Base-by-base conservation (phyloP, 2,888 invertebrate genomes). In the Leuctra nigra region DNA sequence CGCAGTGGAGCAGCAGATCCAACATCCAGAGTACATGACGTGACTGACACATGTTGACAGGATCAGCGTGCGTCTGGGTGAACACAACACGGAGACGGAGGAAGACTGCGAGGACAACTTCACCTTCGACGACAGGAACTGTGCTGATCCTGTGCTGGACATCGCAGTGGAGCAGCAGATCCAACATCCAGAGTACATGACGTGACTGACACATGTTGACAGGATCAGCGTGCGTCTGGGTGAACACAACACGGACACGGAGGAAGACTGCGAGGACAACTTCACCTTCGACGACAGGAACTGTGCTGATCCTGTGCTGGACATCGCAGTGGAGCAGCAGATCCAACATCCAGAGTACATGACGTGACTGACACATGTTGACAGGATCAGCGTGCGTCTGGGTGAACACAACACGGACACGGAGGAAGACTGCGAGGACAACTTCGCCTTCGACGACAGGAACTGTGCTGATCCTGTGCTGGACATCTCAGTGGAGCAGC, bases 271-370 rank as follows among this genome's bases (percentile, higher is more conserved):
- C 67, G 70, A 77, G 16, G 68, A 70, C 67, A 74, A 65, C 13
- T 6, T 36, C 18, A n/a, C 20, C 1, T 25, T 55, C 4, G 53
- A 47, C 1, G 36, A 56, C n/a, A 33, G 50, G 9, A 33, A 55
- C 23, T 89, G 88, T 70, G 76, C 82, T 1, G 77, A 75, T 0
- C 72, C 77, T 0, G 78, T 80, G 0, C 64, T 81, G 23, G 80
- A 85, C 66, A 71, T 87, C 1, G 72, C 74, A 0, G 74, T 88
- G 1, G 84, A 83, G 61, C 73, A 80, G 60, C 70, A 74, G 39
- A 83, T 86, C 33, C 74, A 80, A 0, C 88, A 90, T 67, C 82
- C 83, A 59, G 64, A 70, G 0, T 90, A 88, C 65, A 67, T 73
- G 47, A n/a, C n/a, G n/a, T n/a, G n/a, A n/a, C n/a, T n/a, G n/a